These are phyloP conservation scores for Agelaius phoeniceus DNA, from an alignment of 2,113 vertebrate genomes.

Conservation along the genomic window DNA sequence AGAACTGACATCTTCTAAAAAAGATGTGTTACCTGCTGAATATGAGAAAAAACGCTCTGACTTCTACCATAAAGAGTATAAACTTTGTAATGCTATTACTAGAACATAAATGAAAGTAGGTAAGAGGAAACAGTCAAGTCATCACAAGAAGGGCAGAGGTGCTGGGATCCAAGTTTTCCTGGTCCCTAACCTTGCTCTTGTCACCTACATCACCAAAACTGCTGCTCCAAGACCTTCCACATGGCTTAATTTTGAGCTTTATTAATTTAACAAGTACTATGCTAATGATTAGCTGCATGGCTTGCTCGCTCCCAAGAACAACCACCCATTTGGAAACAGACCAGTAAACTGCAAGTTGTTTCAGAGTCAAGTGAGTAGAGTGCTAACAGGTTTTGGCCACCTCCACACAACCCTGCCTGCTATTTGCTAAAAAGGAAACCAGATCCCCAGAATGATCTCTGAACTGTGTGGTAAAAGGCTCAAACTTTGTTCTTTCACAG, in stretches of 20 bases:
- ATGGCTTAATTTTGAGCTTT: neutral
- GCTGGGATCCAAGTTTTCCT: neutral
- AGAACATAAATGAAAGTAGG: fast-evolving
- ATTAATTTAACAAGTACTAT: neutral
- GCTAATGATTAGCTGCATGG: fast-evolving
- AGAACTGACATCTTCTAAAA: neutral
- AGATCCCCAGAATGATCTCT: neutral
- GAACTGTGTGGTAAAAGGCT: neutral
- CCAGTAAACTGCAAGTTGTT: neutral
- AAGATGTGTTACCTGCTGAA: fast-evolving
- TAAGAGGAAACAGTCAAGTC: neutral
- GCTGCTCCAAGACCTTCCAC: neutral
- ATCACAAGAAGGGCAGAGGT: neutral
- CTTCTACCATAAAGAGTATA: neutral
- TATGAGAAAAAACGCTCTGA: neutral
- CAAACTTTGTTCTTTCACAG: neutral
- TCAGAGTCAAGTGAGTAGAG: neutral
- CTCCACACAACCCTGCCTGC: neutral
- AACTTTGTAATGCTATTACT: neutral
- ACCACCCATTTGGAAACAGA: neutral
- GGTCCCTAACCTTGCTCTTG: neutral
- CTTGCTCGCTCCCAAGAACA: neutral
- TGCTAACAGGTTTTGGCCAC: neutral
- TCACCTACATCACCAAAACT: neutral
- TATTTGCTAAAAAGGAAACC: neutral